Percentiles rank a stretch among this genome's conserved stretches.
Conservation (phyloP, 2,113 vertebrate genomes). For the Hassar affinis region DNA sequence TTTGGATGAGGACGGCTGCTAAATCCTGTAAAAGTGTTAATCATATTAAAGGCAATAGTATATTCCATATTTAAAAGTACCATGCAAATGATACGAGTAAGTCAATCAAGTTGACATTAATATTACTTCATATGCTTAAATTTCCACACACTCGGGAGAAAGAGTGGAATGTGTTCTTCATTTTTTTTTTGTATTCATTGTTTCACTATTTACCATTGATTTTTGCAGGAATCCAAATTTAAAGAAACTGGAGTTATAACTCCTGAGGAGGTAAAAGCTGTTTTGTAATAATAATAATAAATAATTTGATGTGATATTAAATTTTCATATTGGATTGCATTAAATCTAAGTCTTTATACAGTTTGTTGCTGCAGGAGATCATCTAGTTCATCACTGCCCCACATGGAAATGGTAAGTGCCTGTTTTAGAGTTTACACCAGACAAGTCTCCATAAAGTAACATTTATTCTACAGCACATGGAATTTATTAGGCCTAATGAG, state of each 20-base stretch:
- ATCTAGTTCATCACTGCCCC: slow-evolving; percentile 97
- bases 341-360: slow-evolving; percentile 56
- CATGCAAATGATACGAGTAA: background rate
- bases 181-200: background rate
- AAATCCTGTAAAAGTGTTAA: no score
- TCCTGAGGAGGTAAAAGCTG: slow-evolving; percentile 85
- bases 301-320: background rate
- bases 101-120: background rate
- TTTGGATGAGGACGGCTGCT: no score
- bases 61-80: no score
- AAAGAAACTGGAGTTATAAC: slow-evolving; percentile 99
- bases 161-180: background rate
- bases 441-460: background rate
- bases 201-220: slow-evolving; percentile 49
- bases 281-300: background rate
- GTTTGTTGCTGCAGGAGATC: slow-evolving; percentile 97
- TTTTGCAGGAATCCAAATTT: slow-evolving; percentile 92
- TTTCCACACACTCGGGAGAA: background rate
- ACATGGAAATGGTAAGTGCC: slow-evolving; percentile 93
- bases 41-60: no score
- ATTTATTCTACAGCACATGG: background rate
- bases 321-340: background rate
- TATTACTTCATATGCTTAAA: background rate
- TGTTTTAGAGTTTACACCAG: background rate
- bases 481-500: background rate